Evolutionary conservation across 92 coral and sea anemone genomes (phyloP), one percentile per base, ranked within the genome.

Genomic region (Epizoanthus illoricatus): DNA sequence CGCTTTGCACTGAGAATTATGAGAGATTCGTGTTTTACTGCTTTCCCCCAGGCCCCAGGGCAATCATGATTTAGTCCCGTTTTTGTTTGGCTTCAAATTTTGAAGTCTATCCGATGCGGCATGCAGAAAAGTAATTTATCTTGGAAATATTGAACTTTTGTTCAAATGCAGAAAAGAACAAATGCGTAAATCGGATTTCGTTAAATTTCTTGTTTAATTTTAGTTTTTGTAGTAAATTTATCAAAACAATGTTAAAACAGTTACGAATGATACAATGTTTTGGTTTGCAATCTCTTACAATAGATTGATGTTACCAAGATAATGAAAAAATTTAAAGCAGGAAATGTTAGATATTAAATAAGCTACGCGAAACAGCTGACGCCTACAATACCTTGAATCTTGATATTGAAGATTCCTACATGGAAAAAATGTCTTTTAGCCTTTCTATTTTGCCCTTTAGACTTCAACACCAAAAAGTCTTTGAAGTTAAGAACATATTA

Each of bases 241-340:
- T 78, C 9, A 63, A 20, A 28, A 71, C 20, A n/a, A n/a, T 17
- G 59, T 71, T 19, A 11, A 56, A 49, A 66, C 36, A 1, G 80
- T 57, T 56, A 49, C 9, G 18, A 56, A 63, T 63, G 55, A 64
- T 42, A 42, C 23, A 62, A 19, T 62, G 71, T 78, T 63, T 16
- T 43, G 82, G 18, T 56, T 42, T 63, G 45, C 57, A 21, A 45
- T 78, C 23, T 62, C 43, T 78, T 20, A 62, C 65, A 42, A 78
- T 17, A 33, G 18, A 42, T 78, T 20, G 52, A 19, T 78, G 82
- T 78, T 41, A 41, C 36, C 19, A 61, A 62, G 64, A 57, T 40
- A 78, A 78, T 63, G 65, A 63, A 42, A 78, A 40, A 15, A 63
- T 63, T 63, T 41, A 62, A 63, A 59, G 60, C 60, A 62, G 19